A percentile compares a stretch with the other conserved stretches of the same genome.
These are phyloP conservation scores for Cyprinella venusta DNA, from an alignment of 2,797 vertebrate genomes.

Conservation along the genomic window DNA sequence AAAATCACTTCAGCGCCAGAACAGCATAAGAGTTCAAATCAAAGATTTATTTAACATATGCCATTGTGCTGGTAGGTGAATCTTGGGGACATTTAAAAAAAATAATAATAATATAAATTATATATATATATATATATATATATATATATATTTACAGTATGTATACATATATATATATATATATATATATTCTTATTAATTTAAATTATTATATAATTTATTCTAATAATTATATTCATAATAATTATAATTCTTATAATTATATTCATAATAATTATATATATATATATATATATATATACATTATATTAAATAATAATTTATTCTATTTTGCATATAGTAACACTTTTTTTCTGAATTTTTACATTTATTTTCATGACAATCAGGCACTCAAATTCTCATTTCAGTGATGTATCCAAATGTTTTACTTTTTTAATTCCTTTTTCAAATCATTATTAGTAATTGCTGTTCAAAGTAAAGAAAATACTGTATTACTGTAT, in stretches of 20 bases:
- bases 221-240: no score
- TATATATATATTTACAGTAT: no score
- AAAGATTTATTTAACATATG: constrained; percentile 13
- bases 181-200: no score
- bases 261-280: no score
- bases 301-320: no score
- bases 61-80: not conserved
- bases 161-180: no score
- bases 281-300: no score
- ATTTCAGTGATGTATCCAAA: not conserved
- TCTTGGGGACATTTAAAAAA: not conserved
- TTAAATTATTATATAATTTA: no score
- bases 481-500: not conserved
- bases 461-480: not conserved
- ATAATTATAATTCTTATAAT: no score
- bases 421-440: not conserved
- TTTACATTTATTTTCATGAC: not conserved
- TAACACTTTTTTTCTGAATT: not conserved
- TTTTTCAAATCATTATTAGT: not conserved
- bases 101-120: no score
- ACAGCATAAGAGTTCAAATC: constrained; percentile 10
- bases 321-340: not conserved
- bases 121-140: no score
- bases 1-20: constrained; percentile 53
- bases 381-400: not conserved